phyloP scores from a whole-genome alignment of 2,797 vertebrate species.

The Halcyon smyrnensis region DNA sequence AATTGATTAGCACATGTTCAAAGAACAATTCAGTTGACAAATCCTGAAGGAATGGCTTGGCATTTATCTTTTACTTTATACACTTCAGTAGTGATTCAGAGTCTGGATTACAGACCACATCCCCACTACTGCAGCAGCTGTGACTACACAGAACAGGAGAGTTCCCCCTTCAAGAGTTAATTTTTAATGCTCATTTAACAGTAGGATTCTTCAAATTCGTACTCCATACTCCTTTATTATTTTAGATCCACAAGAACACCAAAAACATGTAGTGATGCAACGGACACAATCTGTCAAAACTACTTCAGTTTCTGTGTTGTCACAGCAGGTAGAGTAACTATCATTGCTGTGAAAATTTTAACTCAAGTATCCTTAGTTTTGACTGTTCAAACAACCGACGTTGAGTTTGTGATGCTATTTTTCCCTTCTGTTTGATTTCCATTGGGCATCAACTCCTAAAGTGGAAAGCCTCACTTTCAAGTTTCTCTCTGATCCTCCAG shows the following conservation, averaged over 20 bases:
- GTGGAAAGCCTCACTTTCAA: background rate
- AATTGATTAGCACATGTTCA: background rate
- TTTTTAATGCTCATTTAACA: background rate
- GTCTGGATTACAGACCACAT: accelerated
- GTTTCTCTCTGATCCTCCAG: background rate
- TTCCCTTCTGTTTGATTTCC: background rate
- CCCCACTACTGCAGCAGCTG: background rate
- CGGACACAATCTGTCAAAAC: background rate
- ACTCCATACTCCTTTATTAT: background rate
- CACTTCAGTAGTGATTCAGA: background rate
- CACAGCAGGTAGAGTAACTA: background rate
- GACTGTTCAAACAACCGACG: background rate
- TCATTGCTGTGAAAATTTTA: background rate
- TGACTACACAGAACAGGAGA: background rate
- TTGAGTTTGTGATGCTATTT: background rate
- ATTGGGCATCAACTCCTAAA: background rate
- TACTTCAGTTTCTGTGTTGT: background rate
- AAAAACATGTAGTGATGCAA: background rate
- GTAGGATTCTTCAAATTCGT: background rate
- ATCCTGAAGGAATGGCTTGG: background rate
- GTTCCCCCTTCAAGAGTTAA: background rate
- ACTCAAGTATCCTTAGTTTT: background rate
- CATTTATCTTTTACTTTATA: background rate
- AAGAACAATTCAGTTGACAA: background rate
- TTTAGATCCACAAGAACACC: background rate